These are phyloP conservation scores for Muntiacus reevesi DNA, from an alignment of 2,113 vertebrate species.

Conservation along the genomic window DNA sequence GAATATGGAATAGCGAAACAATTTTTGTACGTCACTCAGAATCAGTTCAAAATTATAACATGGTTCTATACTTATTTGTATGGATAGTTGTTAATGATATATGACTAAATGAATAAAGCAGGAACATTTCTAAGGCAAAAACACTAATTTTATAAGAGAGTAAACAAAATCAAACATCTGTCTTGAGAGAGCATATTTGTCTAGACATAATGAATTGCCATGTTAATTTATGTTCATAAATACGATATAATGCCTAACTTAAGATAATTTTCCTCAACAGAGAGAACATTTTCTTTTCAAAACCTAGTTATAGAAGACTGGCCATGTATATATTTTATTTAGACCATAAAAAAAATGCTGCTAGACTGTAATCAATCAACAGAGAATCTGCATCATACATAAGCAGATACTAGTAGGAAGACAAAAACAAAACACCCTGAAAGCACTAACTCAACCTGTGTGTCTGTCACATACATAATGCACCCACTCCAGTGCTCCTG, in stretches of 20 bases:
- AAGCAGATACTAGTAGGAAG: neutral
- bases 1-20: neutral
- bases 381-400: neutral
- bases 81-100: neutral
- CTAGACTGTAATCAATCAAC: neutral
- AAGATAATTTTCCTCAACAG: conserved; percentile 7
- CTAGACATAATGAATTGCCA: conserved; percentile 14
- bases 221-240: conserved; percentile 28
- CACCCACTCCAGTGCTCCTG: neutral
- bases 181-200: conserved; percentile 23
- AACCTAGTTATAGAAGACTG: conserved; percentile 20
- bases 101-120: neutral
- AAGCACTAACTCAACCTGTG: neutral
- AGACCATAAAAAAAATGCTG: conserved; percentile 31
- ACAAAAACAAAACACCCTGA: neutral
- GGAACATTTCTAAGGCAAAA: neutral
- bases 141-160: neutral
- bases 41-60: conserved; percentile 30
- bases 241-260: conserved; percentile 9
- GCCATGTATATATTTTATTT: neutral
- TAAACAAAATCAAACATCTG: conserved; percentile 34
- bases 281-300: conserved; percentile 52
- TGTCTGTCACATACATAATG: neutral
- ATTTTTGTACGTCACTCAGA: neutral
- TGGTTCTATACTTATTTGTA: neutral